These are phyloP conservation scores for Palythoa caribaeorum DNA, from an alignment of 92 coral and sea anemone genomes.

Conservation along the genomic window DNA sequence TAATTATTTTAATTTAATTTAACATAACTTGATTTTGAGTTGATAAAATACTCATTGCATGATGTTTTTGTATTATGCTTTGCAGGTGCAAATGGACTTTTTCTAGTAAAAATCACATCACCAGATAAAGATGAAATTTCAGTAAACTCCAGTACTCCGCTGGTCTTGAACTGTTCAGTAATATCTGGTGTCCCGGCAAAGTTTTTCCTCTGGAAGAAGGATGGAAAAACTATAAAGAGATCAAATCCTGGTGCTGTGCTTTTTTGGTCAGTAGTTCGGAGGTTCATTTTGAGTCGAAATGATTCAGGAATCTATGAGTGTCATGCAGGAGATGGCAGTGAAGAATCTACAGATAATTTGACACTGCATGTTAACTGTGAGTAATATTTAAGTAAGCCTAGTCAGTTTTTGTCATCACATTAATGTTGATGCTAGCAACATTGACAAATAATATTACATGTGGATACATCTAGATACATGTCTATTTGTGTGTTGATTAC, in stretches of 20 bases:
- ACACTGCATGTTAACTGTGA: too few relatives aligned
- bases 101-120: constrained; percentile 26
- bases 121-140: constrained; percentile 7
- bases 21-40: not conserved
- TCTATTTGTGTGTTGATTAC: too few relatives aligned
- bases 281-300: not conserved
- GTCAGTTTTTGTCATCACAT: too few relatives aligned
- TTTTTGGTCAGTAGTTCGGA: constrained; percentile 1
- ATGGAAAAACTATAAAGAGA: constrained; percentile 10
- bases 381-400: too few relatives aligned
- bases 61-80: not conserved
- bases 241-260: not conserved
- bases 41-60: not conserved
- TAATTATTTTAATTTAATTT: too few relatives aligned
- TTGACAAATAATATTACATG: too few relatives aligned
- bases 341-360: constrained; percentile 11
- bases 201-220: constrained; percentile 29
- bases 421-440: too few relatives aligned
- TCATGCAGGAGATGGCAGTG: constrained; percentile 5
- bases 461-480: too few relatives aligned
- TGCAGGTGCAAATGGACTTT: constrained; percentile 22
- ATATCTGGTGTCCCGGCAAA: constrained; percentile 26
- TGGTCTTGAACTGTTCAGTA: constrained; percentile 17
- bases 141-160: not conserved
- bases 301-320: constrained; percentile 38